phyloP scores from a whole-genome alignment of 2,888 invertebrate genomes.

The Diarsia brunnea region DNA sequence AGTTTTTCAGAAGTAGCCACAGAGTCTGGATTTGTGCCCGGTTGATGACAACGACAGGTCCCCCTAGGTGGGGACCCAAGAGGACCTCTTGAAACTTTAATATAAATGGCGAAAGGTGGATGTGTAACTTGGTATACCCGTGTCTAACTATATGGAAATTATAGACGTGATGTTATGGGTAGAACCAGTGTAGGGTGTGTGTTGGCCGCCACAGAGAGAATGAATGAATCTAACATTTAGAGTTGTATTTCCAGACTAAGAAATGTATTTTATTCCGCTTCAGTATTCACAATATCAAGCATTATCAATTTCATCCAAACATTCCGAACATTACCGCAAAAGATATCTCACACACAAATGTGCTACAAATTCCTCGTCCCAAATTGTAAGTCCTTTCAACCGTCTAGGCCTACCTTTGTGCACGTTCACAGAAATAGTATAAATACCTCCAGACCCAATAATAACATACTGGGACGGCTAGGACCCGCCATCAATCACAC shows the following conservation, averaged over 20 bases:
- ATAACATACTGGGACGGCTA: constrained; percentile 26
- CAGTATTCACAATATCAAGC: neutral
- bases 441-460: constrained; percentile 38
- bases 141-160: too few species aligned
- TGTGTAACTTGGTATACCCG: too few species aligned
- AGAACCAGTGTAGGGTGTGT: neutral
- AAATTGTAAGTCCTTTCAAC: constrained; percentile 49
- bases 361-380: constrained; percentile 29
- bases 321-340: neutral
- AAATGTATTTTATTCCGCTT: neutral
- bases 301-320: neutral
- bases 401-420: constrained; percentile 24
- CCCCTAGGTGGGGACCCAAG: too few species aligned
- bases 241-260: neutral
- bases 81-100: too few species aligned
- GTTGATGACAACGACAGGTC: too few species aligned
- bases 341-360: constrained; percentile 6
- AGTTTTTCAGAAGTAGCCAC: too few species aligned
- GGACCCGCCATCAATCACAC: constrained; percentile 64
- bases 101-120: too few species aligned
- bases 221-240: neutral
- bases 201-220: neutral
- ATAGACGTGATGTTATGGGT: too few species aligned
- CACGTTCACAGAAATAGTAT: constrained; percentile 37
- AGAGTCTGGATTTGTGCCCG: too few species aligned